These are phyloP conservation scores for Struthidea cinerea DNA, from an alignment of 2,113 vertebrate species.

Conservation along the genomic window DNA sequence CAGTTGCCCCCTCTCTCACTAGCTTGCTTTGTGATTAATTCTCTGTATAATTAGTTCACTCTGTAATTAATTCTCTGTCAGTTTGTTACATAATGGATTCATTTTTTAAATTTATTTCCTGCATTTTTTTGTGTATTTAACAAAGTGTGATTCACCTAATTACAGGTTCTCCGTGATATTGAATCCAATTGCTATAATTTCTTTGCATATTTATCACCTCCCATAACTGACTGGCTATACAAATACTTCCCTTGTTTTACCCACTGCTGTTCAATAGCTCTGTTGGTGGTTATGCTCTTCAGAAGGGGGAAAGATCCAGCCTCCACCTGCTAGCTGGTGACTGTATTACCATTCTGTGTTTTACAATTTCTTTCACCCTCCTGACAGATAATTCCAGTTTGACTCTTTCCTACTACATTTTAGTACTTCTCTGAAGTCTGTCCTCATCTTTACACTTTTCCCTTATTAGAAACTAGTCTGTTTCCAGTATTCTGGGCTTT, in stretches of 20 bases:
- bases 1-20: background rate
- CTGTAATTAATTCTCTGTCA: background rate
- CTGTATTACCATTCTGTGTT: background rate
- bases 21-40: background rate
- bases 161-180: background rate
- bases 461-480: background rate
- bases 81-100: background rate
- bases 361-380: background rate
- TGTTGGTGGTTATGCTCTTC: background rate
- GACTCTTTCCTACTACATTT: background rate
- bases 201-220: background rate
- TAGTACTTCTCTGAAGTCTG: background rate
- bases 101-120: background rate
- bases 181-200: background rate
- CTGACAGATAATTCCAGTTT: background rate
- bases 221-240: background rate
- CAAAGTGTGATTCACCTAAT: background rate
- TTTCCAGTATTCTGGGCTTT: background rate
- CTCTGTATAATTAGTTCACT: background rate
- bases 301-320: background rate
- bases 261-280: background rate
- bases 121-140: background rate
- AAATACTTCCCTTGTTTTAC: background rate
- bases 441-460: background rate
- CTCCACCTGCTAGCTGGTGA: background rate